phyloP scores from a whole-genome alignment of 2,888 invertebrate species.

The Chrysodeixis includens region DNA sequence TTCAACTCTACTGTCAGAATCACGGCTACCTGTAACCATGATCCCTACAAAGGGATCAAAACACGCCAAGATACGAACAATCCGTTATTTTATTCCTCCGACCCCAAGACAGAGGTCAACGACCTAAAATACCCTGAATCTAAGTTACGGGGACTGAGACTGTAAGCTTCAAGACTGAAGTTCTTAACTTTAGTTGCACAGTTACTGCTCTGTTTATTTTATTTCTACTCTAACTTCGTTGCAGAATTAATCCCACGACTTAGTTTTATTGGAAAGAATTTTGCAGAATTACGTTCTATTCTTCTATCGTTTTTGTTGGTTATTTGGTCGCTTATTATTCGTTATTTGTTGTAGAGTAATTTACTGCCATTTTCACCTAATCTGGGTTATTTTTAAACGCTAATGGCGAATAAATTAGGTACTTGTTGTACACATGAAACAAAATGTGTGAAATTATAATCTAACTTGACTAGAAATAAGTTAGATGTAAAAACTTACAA shows the following conservation, averaged over 20 bases:
- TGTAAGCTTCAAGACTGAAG: slow-evolving; percentile 11
- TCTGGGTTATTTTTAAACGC: neutral
- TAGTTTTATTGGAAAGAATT: slow-evolving; percentile 7
- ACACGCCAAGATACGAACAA: neutral
- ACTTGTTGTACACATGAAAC: too few relatives aligned
- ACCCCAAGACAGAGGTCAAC: slow-evolving; percentile 16
- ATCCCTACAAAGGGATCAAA: neutral
- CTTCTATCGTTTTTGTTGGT: neutral
- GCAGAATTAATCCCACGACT: slow-evolving; percentile 6
- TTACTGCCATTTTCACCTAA: neutral
- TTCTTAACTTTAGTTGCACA: slow-evolving; percentile 30
- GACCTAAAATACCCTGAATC: slow-evolving; percentile 13
- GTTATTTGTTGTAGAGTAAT: neutral
- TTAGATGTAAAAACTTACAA: too few relatives aligned
- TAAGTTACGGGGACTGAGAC: slow-evolving; percentile 15
- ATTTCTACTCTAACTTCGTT: slow-evolving; percentile 23
- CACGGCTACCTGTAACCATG: neutral
- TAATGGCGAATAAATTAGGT: too few relatives aligned
- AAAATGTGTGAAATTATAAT: too few relatives aligned
- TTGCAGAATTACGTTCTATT: neutral
- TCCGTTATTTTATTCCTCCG: slow-evolving; percentile 1
- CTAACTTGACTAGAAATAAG: too few relatives aligned
- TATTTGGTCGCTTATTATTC: neutral
- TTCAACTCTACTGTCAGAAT: too few relatives aligned
- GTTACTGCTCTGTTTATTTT: slow-evolving; percentile 26